phyloP scores from a whole-genome alignment of 2,888 invertebrate species.

The Tetragnatha montana region DNA sequence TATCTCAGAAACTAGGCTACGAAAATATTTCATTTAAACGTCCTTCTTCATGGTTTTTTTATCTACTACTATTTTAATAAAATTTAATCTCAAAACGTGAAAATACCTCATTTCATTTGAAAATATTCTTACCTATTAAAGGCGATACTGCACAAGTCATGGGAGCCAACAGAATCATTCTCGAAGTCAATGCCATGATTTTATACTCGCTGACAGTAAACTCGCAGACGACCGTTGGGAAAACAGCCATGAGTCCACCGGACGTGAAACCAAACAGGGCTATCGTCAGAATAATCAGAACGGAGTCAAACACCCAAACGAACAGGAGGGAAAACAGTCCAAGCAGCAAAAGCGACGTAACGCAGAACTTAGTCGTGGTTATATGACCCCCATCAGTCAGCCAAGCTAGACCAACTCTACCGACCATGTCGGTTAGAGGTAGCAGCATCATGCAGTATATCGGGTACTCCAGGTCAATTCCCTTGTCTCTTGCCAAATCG shows the following conservation, averaged over 20 bases:
- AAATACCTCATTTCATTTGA: too few species aligned
- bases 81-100: too few species aligned
- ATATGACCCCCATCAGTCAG: conserved; percentile 21
- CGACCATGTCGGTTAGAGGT: conserved; percentile 30
- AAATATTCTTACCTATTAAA: conserved; percentile 2
- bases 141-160: not conserved
- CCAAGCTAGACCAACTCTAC: conserved; percentile 36
- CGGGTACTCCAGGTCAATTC: conserved; percentile 4
- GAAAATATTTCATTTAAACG: too few species aligned
- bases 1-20: too few species aligned
- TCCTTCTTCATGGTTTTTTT: too few species aligned
- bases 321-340: not conserved
- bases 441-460: conserved; percentile 35
- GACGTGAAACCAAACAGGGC: not conserved
- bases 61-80: too few species aligned
- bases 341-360: not conserved
- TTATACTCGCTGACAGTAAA: not conserved
- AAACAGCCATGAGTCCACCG: not conserved
- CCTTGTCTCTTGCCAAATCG: conserved; percentile 23
- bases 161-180: not conserved
- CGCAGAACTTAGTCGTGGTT: not conserved
- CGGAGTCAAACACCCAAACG: not conserved
- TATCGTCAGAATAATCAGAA: not conserved
- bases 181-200: not conserved
- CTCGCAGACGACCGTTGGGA: not conserved